Percentiles rank a stretch among this genome's conserved stretches.
These are phyloP conservation scores for Poecile montanus DNA, from an alignment of 2,797 vertebrate species.

Conservation along the genomic window DNA sequence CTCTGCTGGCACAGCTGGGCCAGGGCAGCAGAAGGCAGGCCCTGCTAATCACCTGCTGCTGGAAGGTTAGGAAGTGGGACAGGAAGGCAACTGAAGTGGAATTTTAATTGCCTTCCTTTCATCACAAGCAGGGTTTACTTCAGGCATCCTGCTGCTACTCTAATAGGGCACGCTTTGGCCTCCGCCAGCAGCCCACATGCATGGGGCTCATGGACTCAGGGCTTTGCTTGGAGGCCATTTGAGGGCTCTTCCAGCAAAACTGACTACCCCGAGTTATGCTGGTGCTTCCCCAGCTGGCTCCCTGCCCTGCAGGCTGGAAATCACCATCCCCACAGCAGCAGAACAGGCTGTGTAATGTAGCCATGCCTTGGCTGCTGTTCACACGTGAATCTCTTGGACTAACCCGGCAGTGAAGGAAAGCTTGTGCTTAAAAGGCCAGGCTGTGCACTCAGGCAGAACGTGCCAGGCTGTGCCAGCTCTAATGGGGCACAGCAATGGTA, in stretches of 20 bases:
- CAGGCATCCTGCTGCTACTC: slow-evolving; percentile 29
- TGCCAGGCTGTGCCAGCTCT: neutral
- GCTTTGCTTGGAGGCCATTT: neutral
- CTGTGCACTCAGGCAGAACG: fast-evolving
- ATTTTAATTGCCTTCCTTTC: slow-evolving; percentile 71
- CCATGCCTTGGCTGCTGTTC: neutral
- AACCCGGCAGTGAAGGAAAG: fast-evolving
- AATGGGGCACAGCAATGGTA: fast-evolving
- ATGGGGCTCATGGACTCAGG: neutral
- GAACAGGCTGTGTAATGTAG: neutral
- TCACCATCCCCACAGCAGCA: neutral
- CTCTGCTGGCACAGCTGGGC: neutral
- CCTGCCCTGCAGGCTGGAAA: neutral
- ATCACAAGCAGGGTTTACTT: slow-evolving; percentile 39
- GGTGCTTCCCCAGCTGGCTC: neutral
- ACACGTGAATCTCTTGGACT: neutral
- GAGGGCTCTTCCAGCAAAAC: neutral
- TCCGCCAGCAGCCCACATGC: neutral
- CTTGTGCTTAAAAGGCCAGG: neutral
- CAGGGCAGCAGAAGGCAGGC: neutral
- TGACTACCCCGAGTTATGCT: neutral
- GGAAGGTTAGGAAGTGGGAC: slow-evolving; percentile 43
- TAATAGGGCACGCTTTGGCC: slow-evolving; percentile 10
- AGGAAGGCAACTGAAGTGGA: slow-evolving; percentile 54
- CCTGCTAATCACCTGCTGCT: slow-evolving; percentile 37